Percentiles rank a stretch among this genome's conserved stretches.
These are phyloP conservation scores for Anhinga anhinga DNA, from an alignment of 2,113 vertebrate genomes.

Conservation along the genomic window DNA sequence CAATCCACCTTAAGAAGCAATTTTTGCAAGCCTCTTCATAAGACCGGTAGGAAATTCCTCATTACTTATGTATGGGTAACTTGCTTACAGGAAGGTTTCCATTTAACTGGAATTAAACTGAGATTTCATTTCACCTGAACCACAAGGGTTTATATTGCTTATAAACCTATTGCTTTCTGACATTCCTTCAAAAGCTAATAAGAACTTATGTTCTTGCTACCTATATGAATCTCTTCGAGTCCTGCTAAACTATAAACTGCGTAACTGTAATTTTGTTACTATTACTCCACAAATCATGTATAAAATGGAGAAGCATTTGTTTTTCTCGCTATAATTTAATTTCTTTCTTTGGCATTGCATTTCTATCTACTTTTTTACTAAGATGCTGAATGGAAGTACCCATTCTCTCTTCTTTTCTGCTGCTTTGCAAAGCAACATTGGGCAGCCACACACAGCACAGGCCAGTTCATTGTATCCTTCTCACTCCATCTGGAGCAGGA, in stretches of 20 bases:
- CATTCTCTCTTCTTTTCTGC: neutral
- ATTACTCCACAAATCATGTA: neutral
- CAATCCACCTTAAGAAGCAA: neutral
- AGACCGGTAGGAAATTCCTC: neutral
- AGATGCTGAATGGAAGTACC: neutral
- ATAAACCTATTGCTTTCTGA: neutral
- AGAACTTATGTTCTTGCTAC: neutral
- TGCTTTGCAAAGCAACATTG: neutral
- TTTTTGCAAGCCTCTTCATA: neutral
- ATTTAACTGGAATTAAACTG: neutral
- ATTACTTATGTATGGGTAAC: neutral
- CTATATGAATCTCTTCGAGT: neutral
- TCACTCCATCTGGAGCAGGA: neutral
- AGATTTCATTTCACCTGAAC: neutral
- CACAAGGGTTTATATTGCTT: neutral
- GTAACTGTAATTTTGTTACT: neutral
- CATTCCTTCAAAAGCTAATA: neutral
- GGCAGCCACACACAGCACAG: neutral
- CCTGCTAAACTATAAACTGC: neutral
- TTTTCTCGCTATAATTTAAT: neutral
- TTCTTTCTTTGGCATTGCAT: neutral
- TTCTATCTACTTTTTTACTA: neutral
- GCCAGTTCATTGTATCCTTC: neutral
- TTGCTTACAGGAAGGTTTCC: neutral
- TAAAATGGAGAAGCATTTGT: neutral